Percentiles rank a stretch among this genome's conserved stretches.
Evolutionary conservation across 2,888 invertebrate genomes (phyloP).

Genomic region (Oligia latruncula): DNA sequence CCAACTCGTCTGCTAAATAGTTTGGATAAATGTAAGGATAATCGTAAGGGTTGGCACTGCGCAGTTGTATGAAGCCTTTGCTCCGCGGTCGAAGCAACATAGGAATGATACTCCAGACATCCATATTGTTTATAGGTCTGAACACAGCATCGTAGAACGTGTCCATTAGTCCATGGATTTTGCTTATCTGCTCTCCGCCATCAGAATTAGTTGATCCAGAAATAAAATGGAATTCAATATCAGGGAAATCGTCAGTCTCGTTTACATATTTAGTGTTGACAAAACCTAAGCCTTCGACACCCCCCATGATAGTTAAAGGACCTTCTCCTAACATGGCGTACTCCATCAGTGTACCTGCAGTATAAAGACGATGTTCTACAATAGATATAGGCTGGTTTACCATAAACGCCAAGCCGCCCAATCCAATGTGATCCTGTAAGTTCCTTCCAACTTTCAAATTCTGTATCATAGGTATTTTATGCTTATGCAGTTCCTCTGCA

Average conservation of each 20-base stretch:
- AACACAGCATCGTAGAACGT: slow-evolving; percentile 94
- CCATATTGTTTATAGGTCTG: slow-evolving; percentile 93
- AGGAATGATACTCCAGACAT: slow-evolving; percentile 96
- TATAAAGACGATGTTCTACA: slow-evolving; percentile 94
- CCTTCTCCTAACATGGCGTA: slow-evolving; percentile 96
- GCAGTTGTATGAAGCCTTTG: slow-evolving; percentile 94
- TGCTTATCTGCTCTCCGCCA: slow-evolving; percentile 94
- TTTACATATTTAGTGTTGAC: slow-evolving; percentile 96
- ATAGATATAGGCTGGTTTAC: slow-evolving; percentile 95
- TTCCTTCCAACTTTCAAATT: slow-evolving; percentile 96
- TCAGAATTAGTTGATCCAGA: slow-evolving; percentile 97
- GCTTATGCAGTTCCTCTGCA: slow-evolving; percentile 92
- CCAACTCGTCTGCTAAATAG: slow-evolving; percentile 95
- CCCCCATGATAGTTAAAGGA: slow-evolving; percentile 96
- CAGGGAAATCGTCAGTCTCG: slow-evolving; percentile 94
- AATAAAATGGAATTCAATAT: slow-evolving; percentile 97
- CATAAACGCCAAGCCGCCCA: slow-evolving; percentile 96
- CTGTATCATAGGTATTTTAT: slow-evolving; percentile 94
- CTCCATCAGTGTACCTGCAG: slow-evolving; percentile 94
- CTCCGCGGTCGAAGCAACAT: slow-evolving; percentile 96
- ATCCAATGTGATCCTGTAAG: slow-evolving; percentile 96
- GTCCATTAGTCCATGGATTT: slow-evolving; percentile 94
- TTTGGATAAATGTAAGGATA: slow-evolving; percentile 98
- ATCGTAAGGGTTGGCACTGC: slow-evolving; percentile 95
- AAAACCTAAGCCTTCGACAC: slow-evolving; percentile 97